These are phyloP conservation scores for Scotopteryx bipunctaria DNA, from an alignment of 2,888 invertebrate species.

Conservation along the genomic window DNA sequence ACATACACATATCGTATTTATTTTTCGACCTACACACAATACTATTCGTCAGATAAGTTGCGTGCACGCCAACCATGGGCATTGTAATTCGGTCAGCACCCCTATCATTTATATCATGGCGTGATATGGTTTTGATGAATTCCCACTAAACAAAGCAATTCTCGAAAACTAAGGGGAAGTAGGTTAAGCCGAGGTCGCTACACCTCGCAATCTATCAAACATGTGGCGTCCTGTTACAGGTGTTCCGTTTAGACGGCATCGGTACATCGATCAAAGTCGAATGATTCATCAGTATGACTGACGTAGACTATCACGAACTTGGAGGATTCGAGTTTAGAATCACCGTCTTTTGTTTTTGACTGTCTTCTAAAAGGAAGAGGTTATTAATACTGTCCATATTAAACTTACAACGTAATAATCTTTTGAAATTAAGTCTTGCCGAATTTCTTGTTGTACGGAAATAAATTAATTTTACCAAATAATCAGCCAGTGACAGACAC, in stretches of 20 bases:
- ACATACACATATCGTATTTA: too few species aligned
- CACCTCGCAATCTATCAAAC: conserved; percentile 22
- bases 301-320: conserved; percentile 1
- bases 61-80: neutral
- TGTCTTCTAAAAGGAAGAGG: too few species aligned
- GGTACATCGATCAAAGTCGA: conserved; percentile 22
- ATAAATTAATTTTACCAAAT: too few species aligned
- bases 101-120: neutral
- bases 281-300: conserved; percentile 15
- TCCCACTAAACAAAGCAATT: conserved; percentile 5
- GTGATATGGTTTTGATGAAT: conserved; percentile 7
- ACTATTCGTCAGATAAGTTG: too few species aligned
- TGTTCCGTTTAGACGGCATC: conserved; percentile 15
- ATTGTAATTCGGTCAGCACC: neutral
- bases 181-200: conserved; percentile 15
- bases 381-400: too few species aligned
- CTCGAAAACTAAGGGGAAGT: conserved; percentile 15
- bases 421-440: too few species aligned
- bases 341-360: too few species aligned
- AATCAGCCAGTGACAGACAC: too few species aligned
- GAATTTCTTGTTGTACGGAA: too few species aligned
- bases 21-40: too few species aligned
- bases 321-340: too few species aligned
- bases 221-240: conserved; percentile 9
- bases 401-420: too few species aligned